Evolutionary conservation across 2,113 vertebrate genomes (phyloP), one percentile per base, ranked within the genome.

Genomic region (Nothobranchius kuhntae): DNA sequence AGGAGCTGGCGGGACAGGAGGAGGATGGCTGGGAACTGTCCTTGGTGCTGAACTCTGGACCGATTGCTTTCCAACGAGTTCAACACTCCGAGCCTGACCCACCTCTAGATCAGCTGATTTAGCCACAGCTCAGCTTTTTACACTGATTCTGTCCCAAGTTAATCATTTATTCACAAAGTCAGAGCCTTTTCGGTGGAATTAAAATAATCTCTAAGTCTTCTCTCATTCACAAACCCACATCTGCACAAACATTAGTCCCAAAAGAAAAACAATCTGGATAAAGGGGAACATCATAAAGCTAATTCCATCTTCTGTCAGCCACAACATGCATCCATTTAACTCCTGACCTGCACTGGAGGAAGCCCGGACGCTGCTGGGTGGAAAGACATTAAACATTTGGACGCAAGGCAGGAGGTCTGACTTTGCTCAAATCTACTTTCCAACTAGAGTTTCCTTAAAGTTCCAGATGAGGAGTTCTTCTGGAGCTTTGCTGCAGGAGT

Each of bases 31-130:
- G 50, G 77, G 83, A 89, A 61, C 89, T 92, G 87, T 91, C 88
- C 88, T 9, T 15, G 76, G 90, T 92, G 67, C 91, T 91, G 90
- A 89, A 90, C 77, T 63, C 48, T 67, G 57, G 61, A 79, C 13
- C 35, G 2, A 50, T 66, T 63, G 59, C 56, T 61, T 73, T 71
- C 62, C 71, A 54, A 44, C 50, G 26, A 50, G 26, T 47, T 54
- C 38, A 40, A 74, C 71, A 47, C 72, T 75, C 62, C 64, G 59
- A 36, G 12, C 51, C 11, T 58, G 9, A 70, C 56, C 54, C 14
- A 38, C 40, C 38, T 68, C 53, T 53, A 45, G 55, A 40, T 45
- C 38, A 40, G 38, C 38, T 40, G 38, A 40, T 40, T 40, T 48
- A 21, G 21, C 21, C 21, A 21, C 21, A 21, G 44, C n/a, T 47